phyloP scores from a whole-genome alignment of 2,888 invertebrate genomes.

The Mylabris sibirica region DNA sequence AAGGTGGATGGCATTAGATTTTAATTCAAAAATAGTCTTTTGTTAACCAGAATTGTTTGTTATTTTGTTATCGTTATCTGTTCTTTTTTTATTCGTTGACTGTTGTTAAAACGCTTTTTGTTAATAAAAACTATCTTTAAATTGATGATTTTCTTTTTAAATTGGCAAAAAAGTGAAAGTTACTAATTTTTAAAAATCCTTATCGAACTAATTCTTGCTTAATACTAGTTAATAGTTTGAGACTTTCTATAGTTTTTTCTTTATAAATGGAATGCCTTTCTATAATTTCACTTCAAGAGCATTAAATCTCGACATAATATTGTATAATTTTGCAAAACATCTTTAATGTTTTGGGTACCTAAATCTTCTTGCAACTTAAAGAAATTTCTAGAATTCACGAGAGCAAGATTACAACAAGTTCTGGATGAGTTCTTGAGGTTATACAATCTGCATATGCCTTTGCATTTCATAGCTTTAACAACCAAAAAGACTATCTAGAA shows the following conservation, averaged over 20 bases:
- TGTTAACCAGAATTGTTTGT: conserved; percentile 16
- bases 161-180: background rate
- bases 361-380: too few relatives aligned
- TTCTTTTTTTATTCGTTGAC: conserved; percentile 20
- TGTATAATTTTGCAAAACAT: too few relatives aligned
- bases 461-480: too few relatives aligned
- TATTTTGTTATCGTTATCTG: conserved; percentile 27
- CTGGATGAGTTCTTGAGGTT: too few relatives aligned
- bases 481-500: too few relatives aligned
- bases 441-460: too few relatives aligned
- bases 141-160: background rate
- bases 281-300: background rate
- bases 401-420: too few relatives aligned
- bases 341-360: too few relatives aligned
- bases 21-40: background rate
- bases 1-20: conserved; percentile 40
- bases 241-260: background rate
- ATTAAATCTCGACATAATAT: too few relatives aligned
- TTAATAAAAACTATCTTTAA: conserved; percentile 30
- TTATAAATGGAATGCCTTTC: background rate
- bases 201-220: background rate
- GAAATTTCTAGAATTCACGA: too few relatives aligned
- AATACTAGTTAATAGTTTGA: background rate
- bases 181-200: background rate
- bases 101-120: conserved; percentile 2